A percentile compares a stretch with the other conserved stretches of the same genome.
Conservation (phyloP, 2,113 vertebrate genomes). For the Struthidea cinerea region DNA sequence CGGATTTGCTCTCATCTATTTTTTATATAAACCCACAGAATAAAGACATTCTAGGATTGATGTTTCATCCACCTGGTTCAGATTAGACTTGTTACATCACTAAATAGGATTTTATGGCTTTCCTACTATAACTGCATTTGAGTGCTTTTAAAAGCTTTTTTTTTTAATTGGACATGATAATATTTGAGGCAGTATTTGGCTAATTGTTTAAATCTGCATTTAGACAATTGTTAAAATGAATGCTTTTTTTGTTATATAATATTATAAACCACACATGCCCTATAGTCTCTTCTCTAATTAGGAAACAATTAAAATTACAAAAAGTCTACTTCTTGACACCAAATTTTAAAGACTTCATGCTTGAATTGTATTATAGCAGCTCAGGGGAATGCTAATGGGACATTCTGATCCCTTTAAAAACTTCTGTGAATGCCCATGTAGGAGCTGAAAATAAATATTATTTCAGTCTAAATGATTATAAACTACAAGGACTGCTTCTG, state of each 20-base stretch:
- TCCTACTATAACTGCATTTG: constrained; percentile 20
- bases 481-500: neutral
- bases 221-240: constrained; percentile 55
- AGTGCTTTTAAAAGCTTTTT: neutral
- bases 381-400: neutral
- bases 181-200: neutral
- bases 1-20: neutral
- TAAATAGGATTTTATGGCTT: constrained; percentile 6
- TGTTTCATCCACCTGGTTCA: neutral
- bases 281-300: constrained; percentile 47
- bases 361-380: neutral
- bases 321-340: neutral
- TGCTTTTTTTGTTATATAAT: constrained; percentile 39
- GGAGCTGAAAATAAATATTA: neutral
- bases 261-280: constrained; percentile 22
- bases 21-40: neutral
- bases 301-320: neutral
- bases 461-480: neutral
- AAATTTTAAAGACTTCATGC: neutral
- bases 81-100: neutral
- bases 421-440: neutral
- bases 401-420: neutral
- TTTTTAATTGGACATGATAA: neutral
- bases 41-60: neutral
- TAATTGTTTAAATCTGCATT: constrained; percentile 61